Evolutionary conservation across 2,888 invertebrate genomes (phyloP).

Genomic region (Ptilodon capucinus): DNA sequence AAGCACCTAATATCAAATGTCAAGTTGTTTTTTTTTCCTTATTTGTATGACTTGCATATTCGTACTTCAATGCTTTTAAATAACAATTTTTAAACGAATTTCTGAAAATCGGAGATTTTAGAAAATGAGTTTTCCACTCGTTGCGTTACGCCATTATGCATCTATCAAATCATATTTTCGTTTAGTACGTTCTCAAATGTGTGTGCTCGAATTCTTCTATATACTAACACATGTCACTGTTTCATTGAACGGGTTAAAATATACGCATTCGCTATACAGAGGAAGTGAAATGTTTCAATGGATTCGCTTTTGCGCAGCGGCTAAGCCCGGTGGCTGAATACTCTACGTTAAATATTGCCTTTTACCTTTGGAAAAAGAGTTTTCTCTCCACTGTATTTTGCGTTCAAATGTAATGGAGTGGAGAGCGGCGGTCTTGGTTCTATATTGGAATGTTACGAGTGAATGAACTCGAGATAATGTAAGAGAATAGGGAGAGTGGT

Average conservation of each 20-base stretch:
- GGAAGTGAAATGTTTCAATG: constrained; percentile 23
- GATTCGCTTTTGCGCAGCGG: constrained; percentile 29
- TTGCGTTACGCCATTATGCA: too few species aligned
- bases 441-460: neutral
- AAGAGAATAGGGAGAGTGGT: neutral
- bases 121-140: too few species aligned
- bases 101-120: too few species aligned
- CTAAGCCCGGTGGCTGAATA: constrained; percentile 25
- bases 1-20: too few species aligned
- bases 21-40: too few species aligned
- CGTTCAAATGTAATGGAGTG: constrained; percentile 28
- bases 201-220: constrained; percentile 10
- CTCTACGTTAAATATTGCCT: constrained; percentile 48
- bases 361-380: constrained; percentile 38
- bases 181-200: too few species aligned
- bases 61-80: too few species aligned
- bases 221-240: constrained; percentile 12
- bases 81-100: too few species aligned
- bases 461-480: neutral
- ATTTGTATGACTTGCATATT: too few species aligned
- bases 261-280: constrained; percentile 21
- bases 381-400: constrained; percentile 13
- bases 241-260: constrained; percentile 32
- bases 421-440: neutral
- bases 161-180: too few species aligned